Evolutionary conservation across 1,140 invertebrate species (phyloP), one percentile per base, ranked within the genome.

Genomic region (Euglossa dilemma): DNA sequence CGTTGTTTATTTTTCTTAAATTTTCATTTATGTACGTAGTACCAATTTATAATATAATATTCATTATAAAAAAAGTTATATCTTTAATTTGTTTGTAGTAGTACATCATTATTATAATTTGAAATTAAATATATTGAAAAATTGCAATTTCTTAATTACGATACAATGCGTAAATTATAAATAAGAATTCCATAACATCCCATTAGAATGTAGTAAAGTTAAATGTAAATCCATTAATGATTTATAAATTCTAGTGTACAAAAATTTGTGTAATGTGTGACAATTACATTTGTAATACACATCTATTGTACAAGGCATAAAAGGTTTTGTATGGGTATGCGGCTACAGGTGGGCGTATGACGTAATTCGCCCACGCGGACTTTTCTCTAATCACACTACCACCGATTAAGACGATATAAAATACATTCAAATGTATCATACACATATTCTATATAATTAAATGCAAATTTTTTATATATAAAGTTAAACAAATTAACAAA

Each of bases 341-440:
- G 83, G 90, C 91, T 91, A 92, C 91, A 92, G 91, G 91, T 92
- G 91, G 91, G 91, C 90, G 91, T 90, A 92, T 92, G 91, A 92
- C 91, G 91, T 92, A 91, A 91, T 92, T 91, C 91, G 89, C 91
- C 91, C 91, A 92, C 91, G 91, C 91, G 90, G 88, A 79, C 71
- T 72, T 85, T 90, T 86, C 86, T 84, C 91, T 91, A 90, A 92
- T 90, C 88, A 85, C 73, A 76, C 75, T 64, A 85, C 81, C 80
- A 80, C 83, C 85, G 64, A 85, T 25, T 6, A 23, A 54, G 1
- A 25, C 36, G n/a, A n/a, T 11, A 47, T 54, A 6, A 54, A 52
- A 52, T 77, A 52, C 67, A 28, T 0, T 50, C 18, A 36, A 71
- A 78, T 18, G 23, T 36, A 70, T 14, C 23, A 43, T 8, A 71